Evolutionary conservation across 2,888 invertebrate genomes (phyloP), one percentile per base, ranked within the genome.

Genomic region (Tipula lateralis): DNA sequence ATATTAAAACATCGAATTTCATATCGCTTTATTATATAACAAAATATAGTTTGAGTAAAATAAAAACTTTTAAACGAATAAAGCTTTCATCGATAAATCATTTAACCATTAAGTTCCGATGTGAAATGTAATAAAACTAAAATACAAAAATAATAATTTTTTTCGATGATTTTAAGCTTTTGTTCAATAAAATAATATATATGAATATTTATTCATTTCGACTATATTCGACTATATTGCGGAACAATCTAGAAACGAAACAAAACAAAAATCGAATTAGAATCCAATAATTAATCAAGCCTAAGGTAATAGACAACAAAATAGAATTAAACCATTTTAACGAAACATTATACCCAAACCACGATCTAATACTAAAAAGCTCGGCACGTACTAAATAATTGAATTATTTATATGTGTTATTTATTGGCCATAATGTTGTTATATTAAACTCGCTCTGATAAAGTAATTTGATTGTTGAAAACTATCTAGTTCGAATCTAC

Each of bases 51-150:
- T 66, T 19, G 19, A 19, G 16, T 16, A 36, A 36, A 66, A 7
- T 2, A 9, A 66, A 66, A 66, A 66, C 66, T 66, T 66, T 66
- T 9, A 12, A 66, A 9, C 6, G 66, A 66, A 66, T 66, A 24
- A 66, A 66, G 66, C 66, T 66, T 66, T 66, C 24, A 9, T 66
- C 66, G 66, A 66, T 66, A 66, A 66, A 66, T 66, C 66, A 66
- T 66, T 66, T 9, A 50, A 50, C 19, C 50, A 50, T 50, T 50
- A 50, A 19, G 6, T 50, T 16, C 19, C 50, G 9, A 50, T 50
- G 50, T 50, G 4, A 24, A 24, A 19, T 66, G 66, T 66, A 66
- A 66, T 24, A 66, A 66, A 66, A 66, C 9, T 7, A 7, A 19
- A 66, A 66, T 24, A 66, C 3, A 66, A 66, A 24, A 66, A 24